Percentiles rank a stretch among this genome's conserved stretches.
phyloP scores from a whole-genome alignment of 2,888 invertebrate genomes.

The Nowickia ferox region DNA sequence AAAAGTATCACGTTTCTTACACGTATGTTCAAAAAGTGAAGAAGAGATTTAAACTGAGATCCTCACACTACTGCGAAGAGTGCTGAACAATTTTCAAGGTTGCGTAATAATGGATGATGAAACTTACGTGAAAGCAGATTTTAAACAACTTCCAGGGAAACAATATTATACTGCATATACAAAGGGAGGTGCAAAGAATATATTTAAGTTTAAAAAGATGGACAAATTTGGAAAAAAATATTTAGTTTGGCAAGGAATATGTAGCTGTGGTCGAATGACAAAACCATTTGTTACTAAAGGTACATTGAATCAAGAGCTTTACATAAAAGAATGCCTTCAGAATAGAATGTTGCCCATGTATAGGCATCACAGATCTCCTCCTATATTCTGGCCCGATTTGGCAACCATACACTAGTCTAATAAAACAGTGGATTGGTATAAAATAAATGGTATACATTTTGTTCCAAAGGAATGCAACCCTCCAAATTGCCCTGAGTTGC shows the following conservation, averaged over 20 bases:
- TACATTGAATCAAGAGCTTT: neutral
- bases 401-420: neutral
- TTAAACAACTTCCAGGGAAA: neutral
- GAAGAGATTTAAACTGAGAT: no score
- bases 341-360: neutral
- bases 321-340: neutral
- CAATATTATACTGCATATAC: neutral
- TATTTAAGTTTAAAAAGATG: neutral
- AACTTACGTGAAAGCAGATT: neutral
- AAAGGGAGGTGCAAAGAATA: neutral
- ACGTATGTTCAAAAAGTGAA: no score
- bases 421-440: conserved; percentile 1
- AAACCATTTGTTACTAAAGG: neutral
- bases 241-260: no score
- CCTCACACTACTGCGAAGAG: no score
- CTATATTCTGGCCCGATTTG: conserved; percentile 10
- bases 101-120: no score
- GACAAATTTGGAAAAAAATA: no score
- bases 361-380: neutral
- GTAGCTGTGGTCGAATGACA: neutral
- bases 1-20: no score
- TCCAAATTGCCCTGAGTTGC: no score
- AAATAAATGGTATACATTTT: neutral
- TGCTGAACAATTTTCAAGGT: no score
- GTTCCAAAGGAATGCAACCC: neutral